A percentile compares a stretch with the other conserved stretches of the same genome.
These are phyloP conservation scores for Bombus superbus DNA, from an alignment of 1,140 invertebrate genomes.

Conservation along the genomic window DNA sequence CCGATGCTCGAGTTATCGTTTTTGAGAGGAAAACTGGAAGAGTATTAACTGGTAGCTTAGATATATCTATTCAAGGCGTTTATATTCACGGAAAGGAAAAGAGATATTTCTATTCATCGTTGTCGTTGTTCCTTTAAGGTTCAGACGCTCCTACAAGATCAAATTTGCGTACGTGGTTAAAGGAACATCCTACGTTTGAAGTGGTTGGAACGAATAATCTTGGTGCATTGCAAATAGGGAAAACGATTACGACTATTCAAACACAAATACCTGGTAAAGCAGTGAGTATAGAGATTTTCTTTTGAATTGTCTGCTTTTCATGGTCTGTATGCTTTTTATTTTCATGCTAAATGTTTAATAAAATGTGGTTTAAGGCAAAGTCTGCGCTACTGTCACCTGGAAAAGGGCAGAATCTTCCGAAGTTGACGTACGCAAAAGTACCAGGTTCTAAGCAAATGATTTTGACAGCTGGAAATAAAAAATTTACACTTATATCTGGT, in stretches of 20 bases:
- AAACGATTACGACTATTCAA: constrained; percentile 75
- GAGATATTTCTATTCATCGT: background rate
- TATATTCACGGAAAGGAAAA: background rate
- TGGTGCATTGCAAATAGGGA: constrained; percentile 80
- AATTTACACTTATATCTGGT: constrained; percentile 59
- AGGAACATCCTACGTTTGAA: constrained; percentile 93
- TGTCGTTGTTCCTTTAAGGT: constrained; percentile 80
- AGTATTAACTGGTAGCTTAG: constrained; percentile 85
- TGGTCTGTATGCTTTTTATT: background rate
- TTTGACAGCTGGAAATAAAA: constrained; percentile 69
- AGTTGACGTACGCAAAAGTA: constrained; percentile 78
- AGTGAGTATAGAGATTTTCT: constrained; percentile 41
- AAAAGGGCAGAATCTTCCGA: constrained; percentile 65
- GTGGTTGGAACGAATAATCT: constrained; percentile 87
- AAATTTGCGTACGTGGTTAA: constrained; percentile 92
- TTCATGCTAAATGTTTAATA: background rate
- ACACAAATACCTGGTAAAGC: constrained; percentile 58
- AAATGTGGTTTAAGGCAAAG: constrained; percentile 52
- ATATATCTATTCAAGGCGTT: background rate
- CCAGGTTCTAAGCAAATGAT: constrained; percentile 79
- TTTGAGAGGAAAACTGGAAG: constrained; percentile 91
- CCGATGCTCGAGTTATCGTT: constrained; percentile 87
- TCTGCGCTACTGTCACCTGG: constrained; percentile 37
- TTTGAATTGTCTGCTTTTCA: background rate
- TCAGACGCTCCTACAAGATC: constrained; percentile 89